Evolutionary conservation across 2,888 invertebrate species (phyloP).

Genomic region (Tenthredo mesomela): DNA sequence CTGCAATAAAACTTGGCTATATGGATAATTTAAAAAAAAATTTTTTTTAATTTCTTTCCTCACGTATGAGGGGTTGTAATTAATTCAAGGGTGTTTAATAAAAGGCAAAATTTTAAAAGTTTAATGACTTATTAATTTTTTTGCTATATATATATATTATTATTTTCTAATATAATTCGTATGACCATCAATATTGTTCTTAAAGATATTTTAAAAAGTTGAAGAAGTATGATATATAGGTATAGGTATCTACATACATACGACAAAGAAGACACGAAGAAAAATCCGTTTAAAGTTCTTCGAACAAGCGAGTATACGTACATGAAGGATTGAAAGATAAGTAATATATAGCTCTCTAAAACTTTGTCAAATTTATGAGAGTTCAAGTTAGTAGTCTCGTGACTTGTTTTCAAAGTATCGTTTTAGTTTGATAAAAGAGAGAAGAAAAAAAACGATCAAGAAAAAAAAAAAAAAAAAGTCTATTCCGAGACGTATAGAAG

Average conservation of each 20-base stretch:
- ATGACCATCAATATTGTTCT: neutral
- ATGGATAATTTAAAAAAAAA: too few species aligned
- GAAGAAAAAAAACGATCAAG: too few species aligned
- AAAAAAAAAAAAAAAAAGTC: too few species aligned
- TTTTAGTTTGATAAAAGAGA: neutral
- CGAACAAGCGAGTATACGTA: neutral
- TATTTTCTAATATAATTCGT: neutral
- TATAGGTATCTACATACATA: neutral
- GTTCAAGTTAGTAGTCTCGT: neutral
- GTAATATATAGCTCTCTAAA: slow-evolving; percentile 4
- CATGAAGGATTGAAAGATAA: slow-evolving; percentile 34
- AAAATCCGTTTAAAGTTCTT: slow-evolving; percentile 14
- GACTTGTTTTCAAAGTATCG: slow-evolving; percentile 39
- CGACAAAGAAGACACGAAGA: neutral
- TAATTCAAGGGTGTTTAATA: neutral
- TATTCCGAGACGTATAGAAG: too few species aligned
- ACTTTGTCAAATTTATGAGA: slow-evolving; percentile 1
- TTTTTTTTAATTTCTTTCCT: neutral
- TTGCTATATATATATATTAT: too few species aligned
- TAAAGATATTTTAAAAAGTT: neutral
- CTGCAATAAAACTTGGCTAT: neutral
- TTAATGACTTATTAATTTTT: neutral
- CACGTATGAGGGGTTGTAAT: neutral
- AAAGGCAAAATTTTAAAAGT: neutral
- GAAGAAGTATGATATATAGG: too few species aligned